Evolutionary conservation across 2,888 invertebrate genomes (phyloP), one percentile per base, ranked within the genome.

Genomic region (Thereva nobilitata): DNA sequence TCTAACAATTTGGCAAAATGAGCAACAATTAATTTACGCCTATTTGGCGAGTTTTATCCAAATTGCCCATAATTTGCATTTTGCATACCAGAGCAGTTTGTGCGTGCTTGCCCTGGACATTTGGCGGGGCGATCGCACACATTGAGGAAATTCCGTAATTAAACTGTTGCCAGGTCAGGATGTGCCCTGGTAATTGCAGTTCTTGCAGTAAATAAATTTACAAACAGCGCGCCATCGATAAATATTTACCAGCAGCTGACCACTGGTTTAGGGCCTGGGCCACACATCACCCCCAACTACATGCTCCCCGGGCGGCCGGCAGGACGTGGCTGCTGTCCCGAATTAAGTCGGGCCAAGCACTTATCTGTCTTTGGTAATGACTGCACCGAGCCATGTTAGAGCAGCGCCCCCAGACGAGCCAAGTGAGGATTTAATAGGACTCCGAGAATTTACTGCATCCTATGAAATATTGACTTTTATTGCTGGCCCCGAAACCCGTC

Each of bases 131-230:
- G 69, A 71, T 70, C 70, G 71, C 69, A 70, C 71, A 69, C 71
- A 70, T 70, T 71, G 71, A 71, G 71, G 70, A 69, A 70, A 71
- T 70, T 70, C 69, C 67, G 71, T 71, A 71, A 71, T 71, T 71
- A 71, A 71, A 71, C 70, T 69, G 71, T 71, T 70, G 70, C 71
- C 70, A 68, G 70, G 67, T 70, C 70, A 66, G 68, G 67, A 69
- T 68, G 66, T 70, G 47, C 47, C 59, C 59, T 47, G 59, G 38
- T 59, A 59, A 59, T 59, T 59, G 59, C 59, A 59, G 59, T 59
- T 59, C 59, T 59, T 59, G 59, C 59, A 59, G 59, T 59, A 59
- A 59, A 59, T 59, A 59, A 59, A 59, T 59, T 59, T 59, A 38
- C 59, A 59, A 59, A 47, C 59, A 59, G 35, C 47, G 59, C 59